phyloP scores from a whole-genome alignment of 2,888 invertebrate genomes.

The Drosophila limbata region DNA sequence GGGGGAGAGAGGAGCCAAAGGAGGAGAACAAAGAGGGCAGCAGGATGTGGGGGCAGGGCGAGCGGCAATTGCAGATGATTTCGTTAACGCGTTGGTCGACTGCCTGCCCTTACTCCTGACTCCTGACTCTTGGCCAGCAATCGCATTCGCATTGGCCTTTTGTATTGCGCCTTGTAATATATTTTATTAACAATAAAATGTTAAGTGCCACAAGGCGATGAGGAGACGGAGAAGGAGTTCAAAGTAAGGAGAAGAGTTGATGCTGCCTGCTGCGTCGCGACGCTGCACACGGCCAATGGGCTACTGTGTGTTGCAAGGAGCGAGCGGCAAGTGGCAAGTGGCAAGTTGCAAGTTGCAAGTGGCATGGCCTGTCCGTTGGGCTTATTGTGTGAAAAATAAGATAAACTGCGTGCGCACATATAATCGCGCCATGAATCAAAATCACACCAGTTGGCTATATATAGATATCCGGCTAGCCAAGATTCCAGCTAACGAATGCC shows the following conservation, averaged over 20 bases:
- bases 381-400: slow-evolving; percentile 77
- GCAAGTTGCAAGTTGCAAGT: slow-evolving; percentile 33
- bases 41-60: slow-evolving; percentile 15
- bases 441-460: slow-evolving; percentile 82
- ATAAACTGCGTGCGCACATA: slow-evolving; percentile 84
- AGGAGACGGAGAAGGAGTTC: slow-evolving; percentile 4
- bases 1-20: background rate
- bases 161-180: slow-evolving; percentile 78
- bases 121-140: slow-evolving; percentile 26
- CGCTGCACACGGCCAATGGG: slow-evolving; percentile 26
- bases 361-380: slow-evolving; percentile 48
- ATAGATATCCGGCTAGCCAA: slow-evolving; percentile 77
- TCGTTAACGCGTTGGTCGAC: slow-evolving; percentile 73
- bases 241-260: slow-evolving; percentile 5
- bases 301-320: slow-evolving; percentile 53
- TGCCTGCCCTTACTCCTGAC: slow-evolving; percentile 24
- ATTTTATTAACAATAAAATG: slow-evolving; percentile 82
- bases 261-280: slow-evolving; percentile 40
- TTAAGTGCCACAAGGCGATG: slow-evolving; percentile 75
- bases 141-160: slow-evolving; percentile 65
- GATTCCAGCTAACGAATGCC: slow-evolving; percentile 65
- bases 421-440: slow-evolving; percentile 84
- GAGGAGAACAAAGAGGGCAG: background rate
- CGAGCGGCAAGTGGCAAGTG: slow-evolving; percentile 5
- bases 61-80: slow-evolving; percentile 70